Percentiles rank a stretch among this genome's conserved stretches.
These are phyloP conservation scores for Drosophila equinoxialis DNA, from an alignment of 1,140 invertebrate species.

Conservation along the genomic window DNA sequence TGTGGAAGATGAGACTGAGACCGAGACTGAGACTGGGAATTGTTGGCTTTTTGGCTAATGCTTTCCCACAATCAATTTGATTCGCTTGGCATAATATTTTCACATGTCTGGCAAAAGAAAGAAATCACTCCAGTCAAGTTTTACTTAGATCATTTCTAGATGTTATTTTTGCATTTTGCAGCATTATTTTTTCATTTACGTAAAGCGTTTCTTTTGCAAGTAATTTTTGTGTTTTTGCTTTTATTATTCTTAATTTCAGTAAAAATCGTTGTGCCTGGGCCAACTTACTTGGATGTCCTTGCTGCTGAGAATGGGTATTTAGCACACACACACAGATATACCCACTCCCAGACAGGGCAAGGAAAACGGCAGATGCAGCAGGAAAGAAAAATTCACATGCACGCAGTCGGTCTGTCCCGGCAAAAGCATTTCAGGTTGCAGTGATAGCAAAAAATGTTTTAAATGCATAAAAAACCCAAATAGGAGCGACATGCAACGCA, in stretches of 20 bases:
- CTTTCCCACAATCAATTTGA: constrained; percentile 60
- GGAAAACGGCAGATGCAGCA: constrained; percentile 56
- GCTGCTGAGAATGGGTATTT: constrained; percentile 15
- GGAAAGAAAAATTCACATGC: constrained; percentile 50
- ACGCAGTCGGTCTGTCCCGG: constrained; percentile 20
- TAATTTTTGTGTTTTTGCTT: constrained; percentile 37
- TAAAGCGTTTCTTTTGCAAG: constrained; percentile 39
- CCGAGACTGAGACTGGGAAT: background rate
- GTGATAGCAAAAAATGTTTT: constrained; percentile 66
- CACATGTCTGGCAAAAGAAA: constrained; percentile 23
- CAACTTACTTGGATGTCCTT: constrained; percentile 11
- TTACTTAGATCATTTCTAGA: constrained; percentile 8
- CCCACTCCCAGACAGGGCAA: constrained; percentile 18
- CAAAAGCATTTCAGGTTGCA: constrained; percentile 67
- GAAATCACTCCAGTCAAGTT: background rate
- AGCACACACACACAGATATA: constrained; percentile 7
- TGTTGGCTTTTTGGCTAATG: constrained; percentile 29
- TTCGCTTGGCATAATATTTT: constrained; percentile 46
- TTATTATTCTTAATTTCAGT: constrained; percentile 71
- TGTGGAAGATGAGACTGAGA: constrained; percentile 6
- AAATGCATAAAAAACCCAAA: constrained; percentile 45
- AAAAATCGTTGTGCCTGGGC: constrained; percentile 42
- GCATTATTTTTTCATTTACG: constrained; percentile 70
- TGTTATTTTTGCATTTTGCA: constrained; percentile 65
- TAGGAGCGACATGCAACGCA: constrained; percentile 32